A percentile compares a stretch with the other conserved stretches of the same genome.
Conservation (phyloP, 2,113 vertebrate genomes). For the Indicator indicator region DNA sequence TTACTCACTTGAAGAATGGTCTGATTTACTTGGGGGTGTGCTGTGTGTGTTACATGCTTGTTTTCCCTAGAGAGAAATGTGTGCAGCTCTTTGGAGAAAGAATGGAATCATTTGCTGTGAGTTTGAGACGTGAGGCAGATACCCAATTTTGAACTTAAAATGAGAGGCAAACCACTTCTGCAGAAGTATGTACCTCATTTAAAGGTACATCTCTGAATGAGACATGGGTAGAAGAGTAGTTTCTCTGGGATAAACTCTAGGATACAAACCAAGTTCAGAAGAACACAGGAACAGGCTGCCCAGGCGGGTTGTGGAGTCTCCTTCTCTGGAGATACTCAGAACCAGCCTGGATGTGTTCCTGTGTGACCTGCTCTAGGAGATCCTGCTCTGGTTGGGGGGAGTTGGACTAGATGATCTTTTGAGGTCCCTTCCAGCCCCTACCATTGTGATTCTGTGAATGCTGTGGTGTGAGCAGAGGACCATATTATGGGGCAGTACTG, state of each 20-base stretch:
- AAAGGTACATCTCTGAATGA: background rate
- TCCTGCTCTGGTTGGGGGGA: too few relatives aligned
- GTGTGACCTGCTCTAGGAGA: too few relatives aligned
- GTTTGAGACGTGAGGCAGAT: conserved; percentile 6
- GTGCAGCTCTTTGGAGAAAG: background rate
- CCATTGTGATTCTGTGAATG: background rate
- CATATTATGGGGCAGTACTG: background rate
- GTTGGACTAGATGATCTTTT: too few relatives aligned
- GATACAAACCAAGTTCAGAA: background rate
- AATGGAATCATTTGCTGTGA: background rate
- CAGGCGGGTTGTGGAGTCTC: too few relatives aligned
- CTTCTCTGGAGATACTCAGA: too few relatives aligned
- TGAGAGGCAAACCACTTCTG: conserved; percentile 12
- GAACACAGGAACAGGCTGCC: background rate
- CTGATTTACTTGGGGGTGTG: background rate
- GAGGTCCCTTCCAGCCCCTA: too few relatives aligned
- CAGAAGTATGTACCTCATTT: background rate
- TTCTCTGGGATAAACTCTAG: background rate
- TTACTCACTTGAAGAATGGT: background rate
- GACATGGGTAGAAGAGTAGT: background rate
- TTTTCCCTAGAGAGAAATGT: background rate
- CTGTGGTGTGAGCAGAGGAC: background rate
- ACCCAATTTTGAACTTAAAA: background rate
- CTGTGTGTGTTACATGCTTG: background rate
- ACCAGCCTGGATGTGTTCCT: too few relatives aligned